Evolutionary conservation across 2,888 invertebrate species (phyloP), one percentile per base, ranked within the genome.

Genomic region (Synanthedon tipuliformis): DNA sequence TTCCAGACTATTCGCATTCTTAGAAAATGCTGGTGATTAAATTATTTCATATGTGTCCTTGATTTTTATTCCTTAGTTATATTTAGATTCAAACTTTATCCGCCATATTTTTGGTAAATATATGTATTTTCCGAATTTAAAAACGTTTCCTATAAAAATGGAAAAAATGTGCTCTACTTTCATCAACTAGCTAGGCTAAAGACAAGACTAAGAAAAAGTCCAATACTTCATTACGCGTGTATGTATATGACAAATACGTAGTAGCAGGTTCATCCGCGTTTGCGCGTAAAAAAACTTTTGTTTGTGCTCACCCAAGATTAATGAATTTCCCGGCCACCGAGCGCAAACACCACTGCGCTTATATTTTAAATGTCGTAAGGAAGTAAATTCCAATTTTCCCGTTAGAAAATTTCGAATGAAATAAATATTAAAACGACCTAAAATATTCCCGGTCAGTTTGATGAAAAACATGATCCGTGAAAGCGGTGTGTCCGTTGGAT

Each of bases 401-500:
- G 13, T 45, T 45, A 13, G 45, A 13, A 45, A n/a, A 45, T 45
- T 45, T 45, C 15, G 45, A 15, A 45, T 13, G 45, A 13, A 13
- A 51, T 54, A 13, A 13, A 51, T 54, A 51, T 48, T 52, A 41
- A 52, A 52, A 56, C 49, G 48, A 27, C 52, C 54, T 52, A 53
- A 52, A 55, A 53, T 54, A 12, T 45, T 12, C 15, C 45, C 45
- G 45, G 49, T 61, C 61, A 64, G 62, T 61, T 61, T 62, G 60
- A 67, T 68, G 63, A 64, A 61, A 62, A 60, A 59, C 62, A 61
- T 50, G 61, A 59, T 59, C 62, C 59, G 60, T 61, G 60, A 59
- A 56, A 59, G n/a, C n/a, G n/a, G n/a, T n/a, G n/a, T n/a, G 56
- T 58, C 66, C 69, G 71, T 69, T 74, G 62, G 65, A 63, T 68